Conservation (phyloP, 2,888 invertebrate species). For the Corythucha ciliata region DNA sequence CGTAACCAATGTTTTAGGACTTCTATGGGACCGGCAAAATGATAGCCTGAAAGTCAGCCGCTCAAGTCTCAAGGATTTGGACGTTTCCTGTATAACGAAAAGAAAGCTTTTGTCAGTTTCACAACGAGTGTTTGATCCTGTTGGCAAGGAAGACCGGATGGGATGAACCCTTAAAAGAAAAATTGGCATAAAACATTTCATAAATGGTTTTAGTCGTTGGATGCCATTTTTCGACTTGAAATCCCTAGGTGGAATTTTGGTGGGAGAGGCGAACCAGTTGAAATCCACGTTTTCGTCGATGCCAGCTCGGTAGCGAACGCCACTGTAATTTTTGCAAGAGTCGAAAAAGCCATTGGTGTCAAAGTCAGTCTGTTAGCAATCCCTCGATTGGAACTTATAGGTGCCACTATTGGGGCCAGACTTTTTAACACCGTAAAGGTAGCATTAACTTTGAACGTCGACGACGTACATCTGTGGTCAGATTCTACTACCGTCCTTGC, state of each 20-base stretch:
- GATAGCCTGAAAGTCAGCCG: neutral
- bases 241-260: neutral
- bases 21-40: slow-evolving; percentile 7
- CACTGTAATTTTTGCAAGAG: slow-evolving; percentile 34
- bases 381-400: slow-evolving; percentile 38
- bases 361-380: slow-evolving; percentile 35
- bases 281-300: slow-evolving; percentile 37
- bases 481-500: slow-evolving; percentile 36
- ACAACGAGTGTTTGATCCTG: slow-evolving; percentile 33
- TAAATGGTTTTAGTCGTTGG: slow-evolving; percentile 3
- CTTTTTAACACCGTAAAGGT: slow-evolving; percentile 27
- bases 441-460: too few relatives aligned
- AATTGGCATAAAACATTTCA: too few relatives aligned
- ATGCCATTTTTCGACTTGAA: neutral
- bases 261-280: neutral
- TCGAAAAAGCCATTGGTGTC: slow-evolving; percentile 23
- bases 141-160: slow-evolving; percentile 31
- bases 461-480: too few relatives aligned
- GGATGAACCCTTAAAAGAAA: slow-evolving; percentile 11
- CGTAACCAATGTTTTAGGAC: slow-evolving; percentile 11
- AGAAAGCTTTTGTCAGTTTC: slow-evolving; percentile 20
- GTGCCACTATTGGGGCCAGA: slow-evolving; percentile 35
- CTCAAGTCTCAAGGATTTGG: neutral
- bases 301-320: slow-evolving; percentile 37
- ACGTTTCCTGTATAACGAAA: slow-evolving; percentile 6